Conservation (phyloP, 2,797 vertebrate species). For the Tachyglossus aculeatus region DNA sequence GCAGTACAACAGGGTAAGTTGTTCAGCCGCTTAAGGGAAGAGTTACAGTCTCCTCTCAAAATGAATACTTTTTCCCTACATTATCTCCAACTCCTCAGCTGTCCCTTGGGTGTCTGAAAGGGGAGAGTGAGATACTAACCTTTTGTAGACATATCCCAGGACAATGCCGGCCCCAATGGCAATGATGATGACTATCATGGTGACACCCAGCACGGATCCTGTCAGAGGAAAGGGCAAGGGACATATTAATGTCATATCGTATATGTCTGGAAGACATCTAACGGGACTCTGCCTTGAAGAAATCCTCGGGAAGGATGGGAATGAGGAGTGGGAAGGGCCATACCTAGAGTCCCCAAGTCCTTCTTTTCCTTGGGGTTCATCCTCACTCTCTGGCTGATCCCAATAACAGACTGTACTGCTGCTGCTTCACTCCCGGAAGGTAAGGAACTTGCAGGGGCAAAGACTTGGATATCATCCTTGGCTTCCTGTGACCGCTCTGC, state of each 20-base stretch:
- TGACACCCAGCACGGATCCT: conserved; percentile 78
- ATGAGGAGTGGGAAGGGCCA: neutral
- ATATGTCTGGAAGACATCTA: neutral
- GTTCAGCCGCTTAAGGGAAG: neutral
- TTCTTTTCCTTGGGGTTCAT: conserved; percentile 87
- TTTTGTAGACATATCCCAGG: conserved; percentile 80
- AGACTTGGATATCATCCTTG: conserved; percentile 47
- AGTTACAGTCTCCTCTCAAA: too few relatives aligned
- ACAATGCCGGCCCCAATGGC: conserved; percentile 73
- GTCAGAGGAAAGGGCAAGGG: neutral
- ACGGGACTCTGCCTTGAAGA: neutral
- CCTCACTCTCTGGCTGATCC: conserved; percentile 88
- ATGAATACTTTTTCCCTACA: too few relatives aligned
- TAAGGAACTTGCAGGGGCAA: conserved; percentile 67
- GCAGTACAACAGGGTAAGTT: too few relatives aligned
- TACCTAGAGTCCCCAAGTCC: conserved; percentile 88
- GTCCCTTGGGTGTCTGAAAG: neutral
- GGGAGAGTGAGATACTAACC: conserved; percentile 65
- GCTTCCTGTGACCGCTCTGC: conserved; percentile 24
- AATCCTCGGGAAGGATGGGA: rapidly evolving
- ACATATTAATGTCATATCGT: neutral
- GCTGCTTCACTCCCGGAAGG: conserved; percentile 73
- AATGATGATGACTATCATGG: conserved; percentile 80
- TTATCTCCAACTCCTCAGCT: neutral
- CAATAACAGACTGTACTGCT: conserved; percentile 84